Conservation (phyloP, 2,888 invertebrate species). For the Hetaerina titia region DNA sequence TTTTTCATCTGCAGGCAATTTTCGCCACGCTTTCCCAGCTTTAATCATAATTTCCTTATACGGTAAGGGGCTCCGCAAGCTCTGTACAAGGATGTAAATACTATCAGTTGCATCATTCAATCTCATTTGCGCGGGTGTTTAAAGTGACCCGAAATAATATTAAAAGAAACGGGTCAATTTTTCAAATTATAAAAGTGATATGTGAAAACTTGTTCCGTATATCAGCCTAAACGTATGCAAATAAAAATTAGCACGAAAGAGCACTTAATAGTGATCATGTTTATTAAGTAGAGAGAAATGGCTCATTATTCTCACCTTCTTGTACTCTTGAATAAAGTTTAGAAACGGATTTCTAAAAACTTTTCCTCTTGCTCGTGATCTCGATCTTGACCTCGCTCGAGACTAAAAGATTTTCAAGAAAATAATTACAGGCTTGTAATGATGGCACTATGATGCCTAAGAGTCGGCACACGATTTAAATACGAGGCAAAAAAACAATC, state of each 20-base stretch:
- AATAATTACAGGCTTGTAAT: too few relatives aligned
- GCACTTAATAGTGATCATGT: too few relatives aligned
- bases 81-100: too few relatives aligned
- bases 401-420: background rate
- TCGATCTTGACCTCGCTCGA: background rate
- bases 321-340: background rate
- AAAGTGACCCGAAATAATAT: background rate
- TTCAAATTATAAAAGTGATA: too few relatives aligned
- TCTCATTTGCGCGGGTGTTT: background rate
- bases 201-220: too few relatives aligned
- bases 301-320: background rate
- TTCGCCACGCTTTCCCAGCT: slow-evolving; percentile 4
- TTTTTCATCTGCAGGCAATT: background rate
- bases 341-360: background rate
- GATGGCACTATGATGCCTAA: too few relatives aligned
- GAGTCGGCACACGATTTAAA: too few relatives aligned
- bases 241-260: too few relatives aligned
- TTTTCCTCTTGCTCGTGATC: background rate
- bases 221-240: too few relatives aligned
- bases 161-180: background rate
- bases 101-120: background rate
- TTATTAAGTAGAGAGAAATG: too few relatives aligned
- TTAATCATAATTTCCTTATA: background rate
- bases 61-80: too few relatives aligned
- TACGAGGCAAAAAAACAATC: too few relatives aligned